A percentile compares a stretch with the other conserved stretches of the same genome.
These are phyloP conservation scores for Drosophila trapezifrons DNA, from an alignment of 1,140 invertebrate genomes.

Conservation along the genomic window DNA sequence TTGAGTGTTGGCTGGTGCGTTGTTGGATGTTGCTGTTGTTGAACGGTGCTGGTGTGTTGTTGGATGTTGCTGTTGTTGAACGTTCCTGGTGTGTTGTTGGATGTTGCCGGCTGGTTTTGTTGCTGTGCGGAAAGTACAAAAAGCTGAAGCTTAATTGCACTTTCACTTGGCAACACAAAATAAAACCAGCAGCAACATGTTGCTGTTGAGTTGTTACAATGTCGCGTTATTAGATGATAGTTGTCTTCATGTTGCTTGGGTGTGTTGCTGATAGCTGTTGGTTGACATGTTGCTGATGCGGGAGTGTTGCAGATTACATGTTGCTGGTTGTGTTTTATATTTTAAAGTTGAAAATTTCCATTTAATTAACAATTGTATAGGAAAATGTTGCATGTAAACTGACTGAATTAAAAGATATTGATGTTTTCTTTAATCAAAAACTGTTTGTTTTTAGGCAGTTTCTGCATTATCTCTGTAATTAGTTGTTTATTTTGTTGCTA, in stretches of 20 bases:
- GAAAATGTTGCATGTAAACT: neutral
- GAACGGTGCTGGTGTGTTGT: constrained; percentile 20
- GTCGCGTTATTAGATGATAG: constrained; percentile 18
- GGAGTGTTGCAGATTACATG: constrained; percentile 5
- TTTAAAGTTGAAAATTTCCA: neutral
- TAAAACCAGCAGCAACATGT: constrained; percentile 17
- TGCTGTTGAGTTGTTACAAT: constrained; percentile 24
- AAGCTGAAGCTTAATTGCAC: constrained; percentile 77
- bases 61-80: constrained; percentile 36
- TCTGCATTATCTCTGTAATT: too few species aligned
- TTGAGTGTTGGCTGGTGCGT: constrained; percentile 30
- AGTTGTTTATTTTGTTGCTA: constrained; percentile 24
- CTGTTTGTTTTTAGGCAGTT: too few species aligned
- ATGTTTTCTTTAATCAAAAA: neutral
- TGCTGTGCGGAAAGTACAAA: constrained; percentile 62
- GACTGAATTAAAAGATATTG: neutral
- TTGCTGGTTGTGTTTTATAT: neutral
- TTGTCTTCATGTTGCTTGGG: constrained; percentile 27
- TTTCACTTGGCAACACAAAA: constrained; percentile 46
- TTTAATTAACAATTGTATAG: neutral
- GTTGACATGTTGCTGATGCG: constrained; percentile 3
- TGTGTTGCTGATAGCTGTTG: constrained; percentile 14
- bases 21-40: constrained; percentile 31
- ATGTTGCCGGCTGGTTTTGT: constrained; percentile 36
- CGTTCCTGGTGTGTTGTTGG: constrained; percentile 23